phyloP scores from a whole-genome alignment of 2,797 vertebrate species.

The Coilia nasus region DNA sequence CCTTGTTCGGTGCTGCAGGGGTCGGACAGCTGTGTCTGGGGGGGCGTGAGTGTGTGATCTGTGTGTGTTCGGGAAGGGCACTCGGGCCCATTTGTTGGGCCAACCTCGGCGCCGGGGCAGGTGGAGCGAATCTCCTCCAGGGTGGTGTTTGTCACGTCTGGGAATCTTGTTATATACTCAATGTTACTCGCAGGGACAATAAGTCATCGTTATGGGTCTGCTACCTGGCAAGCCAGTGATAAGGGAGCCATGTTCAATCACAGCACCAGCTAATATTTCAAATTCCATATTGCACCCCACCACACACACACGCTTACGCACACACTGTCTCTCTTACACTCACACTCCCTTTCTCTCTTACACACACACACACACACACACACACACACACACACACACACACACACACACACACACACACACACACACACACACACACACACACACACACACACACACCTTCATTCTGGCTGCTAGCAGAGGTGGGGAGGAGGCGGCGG shows the following conservation, averaged over 20 bases:
- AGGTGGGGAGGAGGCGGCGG: not conserved
- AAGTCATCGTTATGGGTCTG: slow-evolving; percentile 82
- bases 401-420: not conserved
- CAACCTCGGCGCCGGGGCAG: slow-evolving; percentile 64
- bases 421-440: slow-evolving; percentile 24
- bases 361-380: slow-evolving; percentile 37
- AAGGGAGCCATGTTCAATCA: slow-evolving; percentile 83
- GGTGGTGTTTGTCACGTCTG: slow-evolving; percentile 79
- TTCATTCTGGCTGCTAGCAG: slow-evolving; percentile 21
- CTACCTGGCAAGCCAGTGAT: slow-evolving; percentile 82
- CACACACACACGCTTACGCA: slow-evolving; percentile 34
- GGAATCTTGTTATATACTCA: slow-evolving; percentile 82
- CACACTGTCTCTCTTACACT: not conserved
- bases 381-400: slow-evolving; percentile 27
- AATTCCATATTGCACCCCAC: slow-evolving; percentile 79
- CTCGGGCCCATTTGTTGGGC: slow-evolving; percentile 59
- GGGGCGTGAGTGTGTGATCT: not conserved
- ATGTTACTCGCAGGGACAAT: slow-evolving; percentile 74
- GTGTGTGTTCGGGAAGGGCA: slow-evolving; percentile 36
- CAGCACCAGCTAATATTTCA: slow-evolving; percentile 79
- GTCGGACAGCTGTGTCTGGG: not conserved
- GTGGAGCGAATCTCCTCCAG: slow-evolving; percentile 65
- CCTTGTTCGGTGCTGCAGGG: not conserved
- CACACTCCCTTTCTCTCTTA: not conserved
- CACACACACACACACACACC: slow-evolving; percentile 36